Evolutionary conservation across 2,113 vertebrate species (phyloP), one percentile per base, ranked within the genome.

Genomic region (Pardalotus punctatus): DNA sequence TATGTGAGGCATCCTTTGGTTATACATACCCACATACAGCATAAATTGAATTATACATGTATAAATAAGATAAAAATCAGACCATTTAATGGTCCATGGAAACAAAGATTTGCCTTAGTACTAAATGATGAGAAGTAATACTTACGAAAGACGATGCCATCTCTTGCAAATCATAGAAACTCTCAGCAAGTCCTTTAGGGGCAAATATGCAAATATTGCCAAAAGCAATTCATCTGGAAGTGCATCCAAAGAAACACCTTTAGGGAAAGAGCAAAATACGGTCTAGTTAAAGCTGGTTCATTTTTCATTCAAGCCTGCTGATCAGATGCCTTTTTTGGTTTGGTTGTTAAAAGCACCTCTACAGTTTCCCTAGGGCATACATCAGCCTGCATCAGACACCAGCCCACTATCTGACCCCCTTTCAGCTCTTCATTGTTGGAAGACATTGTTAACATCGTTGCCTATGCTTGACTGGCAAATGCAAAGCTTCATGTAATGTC

Each of bases 201-300:
- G 97, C 10, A 99, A 97, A 88, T 91, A 98, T 13, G 96, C 97
- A 78, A 99, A 97, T 96, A 99, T 98, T 40, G 97, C 96, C 72
- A 99, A 84, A 9, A 99, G 98, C 65, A 99, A 96, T 92, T 99
- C 99, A 14, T 99, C 99, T 3, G 99, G 99, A 9, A 99, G 97
- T 4, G 95, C 95, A 94, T 99, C 98, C 99, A 99, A 99, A 14
- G 98, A 99, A 65, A 98, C 23, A n/a, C 96, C 99, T 98, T 86
- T 5, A 76, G 9, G 48, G 57, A 89, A 88, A 95, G 6, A 53
- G 15, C 22, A 73, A 62, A 77, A 76, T 0, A 2, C 0, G 1
- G 22, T 91, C 33, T 77, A 54, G 40, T 72, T 88, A 91, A 64
- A 76, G 12, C 20, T n/a, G 9, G 2, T 43, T 50, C 42, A 47